phyloP scores from a whole-genome alignment of 2,888 invertebrate species.

The Alloplasta piceator region DNA sequence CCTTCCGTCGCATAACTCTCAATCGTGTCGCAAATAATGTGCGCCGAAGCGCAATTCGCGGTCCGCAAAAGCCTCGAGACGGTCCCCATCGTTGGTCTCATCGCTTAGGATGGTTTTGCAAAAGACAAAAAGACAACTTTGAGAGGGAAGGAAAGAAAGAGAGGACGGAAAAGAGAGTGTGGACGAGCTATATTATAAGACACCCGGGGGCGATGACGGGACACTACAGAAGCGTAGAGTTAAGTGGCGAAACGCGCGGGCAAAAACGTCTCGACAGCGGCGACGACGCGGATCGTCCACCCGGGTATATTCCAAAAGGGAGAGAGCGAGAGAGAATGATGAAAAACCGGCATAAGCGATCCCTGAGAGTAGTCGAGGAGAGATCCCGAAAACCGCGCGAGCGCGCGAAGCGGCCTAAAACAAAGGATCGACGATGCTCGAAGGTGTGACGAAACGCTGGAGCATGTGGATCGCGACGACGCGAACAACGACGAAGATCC shows the following conservation, averaged over 20 bases:
- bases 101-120: neutral
- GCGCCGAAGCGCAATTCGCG: neutral
- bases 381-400: constrained; percentile 4
- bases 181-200: constrained; percentile 69
- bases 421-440: constrained; percentile 76
- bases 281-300: constrained; percentile 72
- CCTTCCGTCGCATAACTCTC: constrained; percentile 75
- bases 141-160: constrained; percentile 12
- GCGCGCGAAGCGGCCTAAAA: constrained; percentile 78
- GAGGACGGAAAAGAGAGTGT: constrained; percentile 70
- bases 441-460: constrained; percentile 81
- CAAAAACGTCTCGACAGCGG: constrained; percentile 78
- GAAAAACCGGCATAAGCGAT: constrained; percentile 42
- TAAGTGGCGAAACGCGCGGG: constrained; percentile 82
- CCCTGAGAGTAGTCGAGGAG: constrained; percentile 21
- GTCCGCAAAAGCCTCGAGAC: neutral
- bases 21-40: constrained; percentile 60
- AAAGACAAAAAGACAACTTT: constrained; percentile 1
- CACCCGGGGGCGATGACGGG: constrained; percentile 76
- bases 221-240: constrained; percentile 78
- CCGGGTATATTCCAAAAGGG: constrained; percentile 11
- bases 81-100: neutral
- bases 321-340: constrained; percentile 28
- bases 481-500: constrained; percentile 24
- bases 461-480: constrained; percentile 55